These are phyloP conservation scores for Mesoclemmys tuberculata DNA, from an alignment of 2,113 vertebrate species.

Conservation along the genomic window DNA sequence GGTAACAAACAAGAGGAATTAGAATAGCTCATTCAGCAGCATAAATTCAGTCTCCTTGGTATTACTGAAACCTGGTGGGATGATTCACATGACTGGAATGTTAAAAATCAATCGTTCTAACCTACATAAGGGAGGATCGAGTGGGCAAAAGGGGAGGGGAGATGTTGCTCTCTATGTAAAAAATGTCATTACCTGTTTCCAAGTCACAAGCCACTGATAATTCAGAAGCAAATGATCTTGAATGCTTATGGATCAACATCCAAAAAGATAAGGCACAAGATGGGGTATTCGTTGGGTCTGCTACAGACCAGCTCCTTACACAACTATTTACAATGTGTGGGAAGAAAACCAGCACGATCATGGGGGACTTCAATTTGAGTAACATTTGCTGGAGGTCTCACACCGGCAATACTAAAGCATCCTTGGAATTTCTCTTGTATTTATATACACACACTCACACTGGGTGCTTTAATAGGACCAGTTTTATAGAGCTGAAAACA, in stretches of 20 bases:
- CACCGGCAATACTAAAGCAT: neutral
- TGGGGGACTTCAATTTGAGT: neutral
- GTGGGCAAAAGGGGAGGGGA: too few species aligned
- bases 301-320: neutral
- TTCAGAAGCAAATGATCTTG: neutral
- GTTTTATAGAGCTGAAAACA: neutral
- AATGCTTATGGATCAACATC: neutral
- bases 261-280: neutral
- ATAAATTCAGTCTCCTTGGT: neutral
- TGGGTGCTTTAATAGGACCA: neutral
- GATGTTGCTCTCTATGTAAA: neutral
- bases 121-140: too few species aligned
- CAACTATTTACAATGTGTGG: neutral
- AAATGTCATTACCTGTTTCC: neutral
- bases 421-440: neutral
- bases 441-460: too few species aligned
- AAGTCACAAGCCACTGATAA: neutral
- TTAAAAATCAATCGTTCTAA: neutral
- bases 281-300: neutral
- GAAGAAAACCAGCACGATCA: neutral
- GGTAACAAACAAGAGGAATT: neutral
- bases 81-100: neutral
- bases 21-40: neutral
- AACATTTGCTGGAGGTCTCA: neutral
- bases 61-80: neutral